phyloP scores from a whole-genome alignment of 1,140 invertebrate species.

The Bombus picipes region DNA sequence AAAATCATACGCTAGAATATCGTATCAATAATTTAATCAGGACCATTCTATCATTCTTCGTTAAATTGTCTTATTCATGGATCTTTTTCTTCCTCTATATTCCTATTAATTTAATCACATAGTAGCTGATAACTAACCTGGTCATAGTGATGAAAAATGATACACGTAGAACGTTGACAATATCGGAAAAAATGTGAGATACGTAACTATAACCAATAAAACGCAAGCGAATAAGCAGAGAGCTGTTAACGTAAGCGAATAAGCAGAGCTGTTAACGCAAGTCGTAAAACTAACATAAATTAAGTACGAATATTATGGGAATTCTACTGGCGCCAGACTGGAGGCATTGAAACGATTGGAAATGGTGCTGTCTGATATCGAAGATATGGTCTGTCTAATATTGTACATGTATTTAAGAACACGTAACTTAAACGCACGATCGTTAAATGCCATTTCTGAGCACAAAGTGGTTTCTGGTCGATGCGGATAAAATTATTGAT shows the following conservation, averaged over 20 bases:
- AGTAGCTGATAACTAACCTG: neutral
- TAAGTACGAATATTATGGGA: conserved; percentile 65
- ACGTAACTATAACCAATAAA: conserved; percentile 23
- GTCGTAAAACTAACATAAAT: conserved; percentile 69
- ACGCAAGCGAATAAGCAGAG: conserved; percentile 16
- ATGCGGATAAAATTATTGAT: neutral
- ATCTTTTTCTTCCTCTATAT: neutral
- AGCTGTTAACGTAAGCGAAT: conserved; percentile 20
- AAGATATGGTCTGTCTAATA: conserved; percentile 30
- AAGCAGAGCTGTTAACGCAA: conserved; percentile 19
- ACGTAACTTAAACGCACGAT: conserved; percentile 3
- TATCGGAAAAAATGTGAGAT: conserved; percentile 15
- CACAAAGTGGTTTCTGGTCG: conserved; percentile 11
- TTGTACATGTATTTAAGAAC: conserved; percentile 29
- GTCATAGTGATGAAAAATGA: neutral
- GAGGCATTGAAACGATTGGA: conserved; percentile 61
- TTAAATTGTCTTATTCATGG: neutral
- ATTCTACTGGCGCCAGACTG: conserved; percentile 59
- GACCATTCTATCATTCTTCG: neutral
- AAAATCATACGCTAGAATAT: neutral
- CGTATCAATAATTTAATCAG: neutral
- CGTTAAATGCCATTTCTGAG: conserved; percentile 1
- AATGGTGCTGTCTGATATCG: conserved; percentile 12
- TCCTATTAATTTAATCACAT: neutral
- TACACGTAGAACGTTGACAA: neutral